A percentile compares a stretch with the other conserved stretches of the same genome.
These are phyloP conservation scores for Epinotia bilunana DNA, from an alignment of 2,888 invertebrate species.

Conservation along the genomic window DNA sequence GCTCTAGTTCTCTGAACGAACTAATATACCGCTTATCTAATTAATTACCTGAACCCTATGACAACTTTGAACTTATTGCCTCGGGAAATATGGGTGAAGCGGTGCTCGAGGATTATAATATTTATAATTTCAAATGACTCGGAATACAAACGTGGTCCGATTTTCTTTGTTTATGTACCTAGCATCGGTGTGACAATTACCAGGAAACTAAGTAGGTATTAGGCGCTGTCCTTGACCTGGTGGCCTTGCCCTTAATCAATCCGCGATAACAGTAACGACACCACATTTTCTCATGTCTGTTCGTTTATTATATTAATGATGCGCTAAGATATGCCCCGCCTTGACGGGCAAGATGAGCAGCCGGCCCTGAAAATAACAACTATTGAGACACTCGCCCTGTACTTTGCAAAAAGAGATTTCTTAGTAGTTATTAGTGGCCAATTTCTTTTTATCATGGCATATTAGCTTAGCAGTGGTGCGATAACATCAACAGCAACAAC, in stretches of 20 bases:
- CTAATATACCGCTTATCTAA: slow-evolving; percentile 25
- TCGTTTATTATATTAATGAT: slow-evolving; percentile 12
- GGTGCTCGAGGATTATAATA: slow-evolving; percentile 3
- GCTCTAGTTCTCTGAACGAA: slow-evolving; percentile 42
- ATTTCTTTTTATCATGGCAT: neutral
- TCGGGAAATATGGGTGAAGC: slow-evolving; percentile 6
- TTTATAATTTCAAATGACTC: slow-evolving; percentile 24
- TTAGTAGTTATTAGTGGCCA: too few relatives aligned
- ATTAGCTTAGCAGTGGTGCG: too few relatives aligned
- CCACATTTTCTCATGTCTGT: slow-evolving; percentile 38
- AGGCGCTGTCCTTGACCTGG: slow-evolving; percentile 62
- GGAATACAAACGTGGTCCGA: slow-evolving; percentile 19
- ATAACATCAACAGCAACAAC: too few relatives aligned
- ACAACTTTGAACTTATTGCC: neutral
- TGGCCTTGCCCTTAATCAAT: slow-evolving; percentile 70
- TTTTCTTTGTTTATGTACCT: slow-evolving; percentile 20
- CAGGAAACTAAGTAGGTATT: slow-evolving; percentile 60
- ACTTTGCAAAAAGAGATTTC: neutral
- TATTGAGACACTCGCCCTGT: neutral
- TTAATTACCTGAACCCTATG: slow-evolving; percentile 4
- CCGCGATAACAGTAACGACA: slow-evolving; percentile 54
- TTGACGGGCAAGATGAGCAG: neutral
- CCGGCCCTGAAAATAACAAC: neutral
- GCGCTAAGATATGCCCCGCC: neutral
- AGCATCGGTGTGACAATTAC: slow-evolving; percentile 54